Evolutionary conservation across 2,113 vertebrate genomes (phyloP).

Genomic region (Neopipo cinnamomea): DNA sequence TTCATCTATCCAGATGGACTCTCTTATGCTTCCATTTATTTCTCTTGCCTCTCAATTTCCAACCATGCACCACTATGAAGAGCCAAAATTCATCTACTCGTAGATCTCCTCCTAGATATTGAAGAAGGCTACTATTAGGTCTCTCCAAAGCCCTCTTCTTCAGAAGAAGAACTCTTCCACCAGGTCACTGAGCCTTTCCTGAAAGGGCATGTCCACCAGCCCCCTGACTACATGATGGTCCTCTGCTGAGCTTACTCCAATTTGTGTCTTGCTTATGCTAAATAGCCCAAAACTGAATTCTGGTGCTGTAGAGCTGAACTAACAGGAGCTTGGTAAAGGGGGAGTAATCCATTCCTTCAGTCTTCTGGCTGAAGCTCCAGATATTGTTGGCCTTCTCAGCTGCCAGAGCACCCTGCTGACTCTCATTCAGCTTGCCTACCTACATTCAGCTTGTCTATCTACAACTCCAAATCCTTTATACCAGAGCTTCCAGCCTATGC

Average conservation of each 20-base stretch:
- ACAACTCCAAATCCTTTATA: not conserved
- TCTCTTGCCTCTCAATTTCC: not conserved
- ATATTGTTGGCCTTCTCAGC: not conserved
- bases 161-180: not conserved
- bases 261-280: not conserved
- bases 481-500: not conserved
- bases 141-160: not conserved
- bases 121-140: not conserved
- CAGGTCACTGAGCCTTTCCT: not conserved
- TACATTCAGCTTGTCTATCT: not conserved
- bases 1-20: not conserved
- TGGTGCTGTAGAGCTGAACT: not conserved
- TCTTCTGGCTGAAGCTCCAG: not conserved
- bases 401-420: not conserved
- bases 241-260: not conserved
- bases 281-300: not conserved
- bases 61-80: not conserved
- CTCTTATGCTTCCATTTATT: not conserved
- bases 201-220: not conserved
- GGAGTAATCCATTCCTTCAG: not conserved
- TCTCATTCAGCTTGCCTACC: not conserved
- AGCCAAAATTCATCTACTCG: not conserved
- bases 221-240: not conserved
- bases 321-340: not conserved
- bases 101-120: not conserved